These are phyloP conservation scores for Phyllostomus discolor DNA, from an alignment of 2,113 vertebrate species.

Conservation along the genomic window DNA sequence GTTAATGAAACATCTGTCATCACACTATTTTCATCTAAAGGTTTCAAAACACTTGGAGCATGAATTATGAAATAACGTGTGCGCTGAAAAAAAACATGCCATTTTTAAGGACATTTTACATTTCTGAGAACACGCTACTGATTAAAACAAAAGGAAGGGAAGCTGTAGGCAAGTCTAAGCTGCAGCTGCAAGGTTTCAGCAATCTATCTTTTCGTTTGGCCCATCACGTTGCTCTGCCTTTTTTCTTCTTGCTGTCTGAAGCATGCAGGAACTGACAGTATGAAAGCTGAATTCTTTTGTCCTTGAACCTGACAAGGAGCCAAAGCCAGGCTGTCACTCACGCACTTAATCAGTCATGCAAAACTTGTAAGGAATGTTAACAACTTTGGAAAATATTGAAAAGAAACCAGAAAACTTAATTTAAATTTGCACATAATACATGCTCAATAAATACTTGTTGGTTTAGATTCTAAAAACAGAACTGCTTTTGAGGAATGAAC, in stretches of 20 bases:
- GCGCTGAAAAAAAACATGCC: background rate
- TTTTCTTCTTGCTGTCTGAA: slow-evolving; percentile 30
- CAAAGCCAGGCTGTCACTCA: background rate
- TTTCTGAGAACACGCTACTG: slow-evolving; percentile 16
- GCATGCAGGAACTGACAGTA: slow-evolving; percentile 41
- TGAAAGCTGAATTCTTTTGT: slow-evolving; percentile 40
- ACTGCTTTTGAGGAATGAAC: background rate
- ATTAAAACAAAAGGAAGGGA: slow-evolving; percentile 23
- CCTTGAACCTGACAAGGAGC: slow-evolving; percentile 35
- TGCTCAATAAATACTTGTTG: background rate
- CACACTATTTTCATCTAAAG: slow-evolving; percentile 31
- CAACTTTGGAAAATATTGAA: slow-evolving; percentile 28
- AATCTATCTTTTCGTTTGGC: slow-evolving; percentile 21
- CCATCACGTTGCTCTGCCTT: background rate
- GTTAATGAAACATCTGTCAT: background rate
- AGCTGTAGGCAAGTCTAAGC: background rate
- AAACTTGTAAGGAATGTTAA: background rate
- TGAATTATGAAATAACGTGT: slow-evolving; percentile 21
- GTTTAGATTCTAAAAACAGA: slow-evolving; percentile 35
- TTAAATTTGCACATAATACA: background rate
- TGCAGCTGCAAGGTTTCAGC: slow-evolving; percentile 17
- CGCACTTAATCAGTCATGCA: background rate
- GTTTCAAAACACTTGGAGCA: slow-evolving; percentile 23
- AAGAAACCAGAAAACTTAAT: slow-evolving; percentile 10
- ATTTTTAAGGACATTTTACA: slow-evolving; percentile 18